Conservation (phyloP, 2,888 invertebrate genomes). For the Mythimna pallens region DNA sequence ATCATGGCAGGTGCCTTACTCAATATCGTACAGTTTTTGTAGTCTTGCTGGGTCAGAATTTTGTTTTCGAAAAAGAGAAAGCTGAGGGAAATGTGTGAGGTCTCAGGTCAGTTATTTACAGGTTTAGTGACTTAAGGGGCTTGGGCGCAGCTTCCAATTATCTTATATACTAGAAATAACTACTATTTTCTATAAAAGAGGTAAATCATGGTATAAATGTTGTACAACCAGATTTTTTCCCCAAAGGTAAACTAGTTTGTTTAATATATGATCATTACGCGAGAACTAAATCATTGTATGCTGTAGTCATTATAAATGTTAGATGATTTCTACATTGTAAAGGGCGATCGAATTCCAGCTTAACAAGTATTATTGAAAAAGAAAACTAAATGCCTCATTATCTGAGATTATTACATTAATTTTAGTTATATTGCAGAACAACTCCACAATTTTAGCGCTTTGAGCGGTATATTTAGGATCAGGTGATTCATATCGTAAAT, state of each 20-base stretch:
- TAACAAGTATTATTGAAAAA: no score
- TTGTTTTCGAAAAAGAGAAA: conserved; percentile 58
- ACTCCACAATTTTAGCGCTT: no score
- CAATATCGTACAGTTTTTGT: conserved; percentile 22
- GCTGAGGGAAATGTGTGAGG: conserved; percentile 35
- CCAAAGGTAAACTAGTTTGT: conserved; percentile 4
- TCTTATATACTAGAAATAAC: background rate
- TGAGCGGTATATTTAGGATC: no score
- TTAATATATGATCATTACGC: background rate
- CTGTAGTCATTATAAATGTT: background rate
- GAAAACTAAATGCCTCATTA: no score
- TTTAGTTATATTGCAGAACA: no score
- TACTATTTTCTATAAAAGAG: conserved; percentile 1
- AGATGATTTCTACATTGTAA: background rate
- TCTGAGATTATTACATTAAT: no score
- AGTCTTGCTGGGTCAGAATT: conserved; percentile 36
- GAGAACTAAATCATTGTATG: no score
- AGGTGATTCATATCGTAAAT: no score
- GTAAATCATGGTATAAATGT: background rate
- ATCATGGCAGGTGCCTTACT: conserved; percentile 31
- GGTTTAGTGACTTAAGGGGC: conserved; percentile 17
- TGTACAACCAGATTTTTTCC: background rate
- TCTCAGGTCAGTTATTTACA: conserved; percentile 34
- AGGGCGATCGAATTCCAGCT: no score
- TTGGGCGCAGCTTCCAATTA: conserved; percentile 1